A percentile compares a stretch with the other conserved stretches of the same genome.
Conservation (phyloP, 1,140 invertebrate species). For the Neodiprion lecontei region DNA sequence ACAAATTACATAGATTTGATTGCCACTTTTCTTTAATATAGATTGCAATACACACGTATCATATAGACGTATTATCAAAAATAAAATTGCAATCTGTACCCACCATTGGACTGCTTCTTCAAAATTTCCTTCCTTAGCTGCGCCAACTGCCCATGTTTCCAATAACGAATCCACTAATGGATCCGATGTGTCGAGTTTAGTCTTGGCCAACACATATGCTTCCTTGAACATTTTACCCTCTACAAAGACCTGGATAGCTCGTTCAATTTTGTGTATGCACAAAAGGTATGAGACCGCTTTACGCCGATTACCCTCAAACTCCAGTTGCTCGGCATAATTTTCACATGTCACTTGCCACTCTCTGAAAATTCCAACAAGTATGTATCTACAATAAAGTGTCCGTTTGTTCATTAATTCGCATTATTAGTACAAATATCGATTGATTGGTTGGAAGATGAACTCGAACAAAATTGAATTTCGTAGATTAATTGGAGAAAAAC, state of each 20-base stretch:
- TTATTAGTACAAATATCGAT: too few relatives aligned
- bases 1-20: background rate
- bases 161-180: constrained; percentile 61
- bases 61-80: background rate
- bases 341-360: constrained; percentile 67
- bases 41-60: background rate
- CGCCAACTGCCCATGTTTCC: constrained; percentile 61
- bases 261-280: constrained; percentile 66
- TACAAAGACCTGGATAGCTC: constrained; percentile 67
- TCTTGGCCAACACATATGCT: constrained; percentile 68
- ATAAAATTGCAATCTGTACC: constrained; percentile 26
- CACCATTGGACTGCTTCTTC: constrained; percentile 71
- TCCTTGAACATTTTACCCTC: constrained; percentile 66
- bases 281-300: constrained; percentile 71
- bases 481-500: too few relatives aligned
- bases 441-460: too few relatives aligned
- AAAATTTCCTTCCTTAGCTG: constrained; percentile 58
- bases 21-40: background rate
- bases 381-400: background rate
- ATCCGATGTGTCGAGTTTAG: constrained; percentile 63
- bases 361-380: constrained; percentile 32
- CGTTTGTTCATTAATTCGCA: too few relatives aligned
- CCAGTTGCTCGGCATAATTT: constrained; percentile 69
- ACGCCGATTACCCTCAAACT: constrained; percentile 55
- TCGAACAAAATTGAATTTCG: too few relatives aligned